phyloP scores from a whole-genome alignment of 2,797 vertebrate species.

The Sarcoramphus papa region DNA sequence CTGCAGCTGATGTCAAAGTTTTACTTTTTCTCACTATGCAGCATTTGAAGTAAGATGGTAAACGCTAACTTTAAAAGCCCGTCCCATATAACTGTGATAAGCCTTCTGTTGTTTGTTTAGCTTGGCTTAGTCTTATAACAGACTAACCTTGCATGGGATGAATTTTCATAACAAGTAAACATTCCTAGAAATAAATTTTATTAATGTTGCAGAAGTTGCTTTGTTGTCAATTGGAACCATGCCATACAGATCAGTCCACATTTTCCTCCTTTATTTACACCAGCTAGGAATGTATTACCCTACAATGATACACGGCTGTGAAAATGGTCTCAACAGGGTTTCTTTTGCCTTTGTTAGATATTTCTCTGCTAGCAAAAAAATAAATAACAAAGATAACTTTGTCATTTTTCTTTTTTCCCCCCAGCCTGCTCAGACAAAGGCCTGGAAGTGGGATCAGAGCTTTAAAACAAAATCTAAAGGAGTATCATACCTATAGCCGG shows the following conservation, averaged over 20 bases:
- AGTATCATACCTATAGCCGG: not conserved
- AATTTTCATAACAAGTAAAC: not conserved
- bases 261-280: not conserved
- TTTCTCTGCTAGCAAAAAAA: not conserved
- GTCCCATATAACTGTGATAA: not conserved
- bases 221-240: not conserved
- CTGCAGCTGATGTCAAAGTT: not conserved
- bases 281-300: not conserved
- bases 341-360: not conserved
- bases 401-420: not conserved
- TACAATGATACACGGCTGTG: not conserved
- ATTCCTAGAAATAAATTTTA: not conserved
- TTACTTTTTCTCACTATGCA: not conserved
- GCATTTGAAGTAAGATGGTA: not conserved
- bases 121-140: not conserved
- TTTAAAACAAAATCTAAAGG: not conserved
- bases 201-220: not conserved
- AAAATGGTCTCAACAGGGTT: not conserved
- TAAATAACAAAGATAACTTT: not conserved
- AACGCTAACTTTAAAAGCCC: not conserved
- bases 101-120: not conserved
- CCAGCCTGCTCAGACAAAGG: not conserved
- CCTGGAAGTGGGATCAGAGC: not conserved
- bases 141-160: not conserved
- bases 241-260: fast-evolving